Evolutionary conservation across 2,113 vertebrate species (phyloP).

Genomic region (Argyrosomus japonicus): DNA sequence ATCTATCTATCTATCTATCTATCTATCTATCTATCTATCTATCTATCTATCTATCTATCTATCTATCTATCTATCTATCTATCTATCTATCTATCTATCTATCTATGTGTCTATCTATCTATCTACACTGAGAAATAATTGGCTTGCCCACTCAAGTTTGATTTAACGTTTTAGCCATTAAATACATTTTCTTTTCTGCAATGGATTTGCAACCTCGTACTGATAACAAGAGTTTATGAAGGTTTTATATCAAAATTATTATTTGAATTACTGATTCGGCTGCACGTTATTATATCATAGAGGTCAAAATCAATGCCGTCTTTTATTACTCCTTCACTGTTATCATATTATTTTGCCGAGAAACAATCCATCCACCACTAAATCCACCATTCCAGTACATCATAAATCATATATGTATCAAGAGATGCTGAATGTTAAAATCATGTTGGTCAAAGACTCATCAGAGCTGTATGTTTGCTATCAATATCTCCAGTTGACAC

Average conservation of each 20-base stretch:
- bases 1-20: too few species aligned
- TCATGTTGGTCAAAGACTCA: constrained; percentile 10
- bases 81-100: too few species aligned
- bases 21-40: too few species aligned
- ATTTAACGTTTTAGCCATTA: constrained; percentile 6
- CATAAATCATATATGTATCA: constrained; percentile 28
- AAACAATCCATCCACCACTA: constrained; percentile 2
- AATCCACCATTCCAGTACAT: not conserved
- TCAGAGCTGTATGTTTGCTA: not conserved
- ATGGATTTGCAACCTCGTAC: not conserved
- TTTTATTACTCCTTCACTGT: constrained; percentile 8
- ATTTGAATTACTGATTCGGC: constrained; percentile 12
- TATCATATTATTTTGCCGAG: not conserved
- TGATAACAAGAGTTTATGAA: not conserved
- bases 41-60: too few species aligned
- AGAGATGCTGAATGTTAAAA: constrained; percentile 27
- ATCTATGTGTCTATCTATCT: too few species aligned
- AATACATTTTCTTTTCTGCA: not conserved
- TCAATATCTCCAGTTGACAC: constrained; percentile 5
- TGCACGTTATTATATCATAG: not conserved
- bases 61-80: too few species aligned
- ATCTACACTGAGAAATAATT: constrained; percentile 7
- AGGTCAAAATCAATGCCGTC: constrained; percentile 29
- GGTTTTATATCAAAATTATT: constrained; percentile 26
- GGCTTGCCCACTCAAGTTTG: constrained; percentile 1